These are phyloP conservation scores for Semnopithecus entellus DNA, from an alignment of 2,113 vertebrate species.

Conservation along the genomic window DNA sequence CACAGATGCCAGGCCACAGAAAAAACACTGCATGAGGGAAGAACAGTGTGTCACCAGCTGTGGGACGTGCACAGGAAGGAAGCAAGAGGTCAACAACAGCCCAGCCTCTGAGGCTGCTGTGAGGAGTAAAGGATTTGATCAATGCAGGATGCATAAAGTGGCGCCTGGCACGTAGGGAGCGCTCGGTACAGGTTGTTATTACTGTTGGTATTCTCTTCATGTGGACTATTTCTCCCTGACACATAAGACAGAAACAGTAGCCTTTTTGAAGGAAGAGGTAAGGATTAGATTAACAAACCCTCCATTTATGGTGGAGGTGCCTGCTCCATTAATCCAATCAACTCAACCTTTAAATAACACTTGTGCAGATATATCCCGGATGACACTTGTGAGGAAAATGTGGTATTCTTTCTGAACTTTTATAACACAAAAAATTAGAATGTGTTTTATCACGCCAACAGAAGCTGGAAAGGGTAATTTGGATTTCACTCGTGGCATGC, in stretches of 20 bases:
- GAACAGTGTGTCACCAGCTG: neutral
- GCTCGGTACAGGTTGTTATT: neutral
- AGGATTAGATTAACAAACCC: neutral
- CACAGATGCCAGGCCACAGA: neutral
- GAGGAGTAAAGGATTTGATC: rapidly evolving
- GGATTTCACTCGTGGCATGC: neutral
- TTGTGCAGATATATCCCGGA: neutral
- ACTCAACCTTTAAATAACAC: neutral
- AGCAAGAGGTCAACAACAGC: neutral
- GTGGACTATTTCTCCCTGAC: neutral
- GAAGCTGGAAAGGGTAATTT: neutral
- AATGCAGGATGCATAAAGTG: neutral
- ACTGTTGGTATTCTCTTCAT: neutral
- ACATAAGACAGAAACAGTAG: neutral
- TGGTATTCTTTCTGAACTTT: neutral
- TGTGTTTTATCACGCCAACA: neutral
- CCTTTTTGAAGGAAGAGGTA: neutral
- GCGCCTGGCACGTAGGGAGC: neutral
- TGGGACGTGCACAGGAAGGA: neutral
- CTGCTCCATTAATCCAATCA: neutral
- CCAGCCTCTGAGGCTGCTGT: rapidly evolving
- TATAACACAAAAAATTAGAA: neutral
- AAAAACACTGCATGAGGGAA: neutral
- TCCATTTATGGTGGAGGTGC: neutral
- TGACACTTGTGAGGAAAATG: neutral